These are phyloP conservation scores for Drosophila ochracea DNA, from an alignment of 2,888 invertebrate species.

Conservation along the genomic window DNA sequence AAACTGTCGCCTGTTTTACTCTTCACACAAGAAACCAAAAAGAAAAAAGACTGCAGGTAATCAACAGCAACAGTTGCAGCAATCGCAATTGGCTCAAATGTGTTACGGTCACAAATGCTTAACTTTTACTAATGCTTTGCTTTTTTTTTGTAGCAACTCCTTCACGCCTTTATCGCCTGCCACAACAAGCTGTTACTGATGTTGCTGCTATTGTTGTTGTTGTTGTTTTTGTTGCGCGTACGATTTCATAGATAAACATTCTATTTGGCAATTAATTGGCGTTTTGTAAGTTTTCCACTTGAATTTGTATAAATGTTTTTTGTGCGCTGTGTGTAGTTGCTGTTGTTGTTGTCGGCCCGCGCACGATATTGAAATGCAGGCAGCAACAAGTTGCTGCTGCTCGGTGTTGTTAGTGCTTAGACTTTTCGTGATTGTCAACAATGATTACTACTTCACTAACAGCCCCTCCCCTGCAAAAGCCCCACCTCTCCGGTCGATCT, in stretches of 20 bases:
- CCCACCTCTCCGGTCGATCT: not conserved
- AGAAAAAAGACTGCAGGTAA: slow-evolving; percentile 51
- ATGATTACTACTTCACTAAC: slow-evolving; percentile 67
- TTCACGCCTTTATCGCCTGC: slow-evolving; percentile 57
- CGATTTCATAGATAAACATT: slow-evolving; percentile 83
- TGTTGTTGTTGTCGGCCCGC: slow-evolving; percentile 49
- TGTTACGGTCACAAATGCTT: slow-evolving; percentile 82
- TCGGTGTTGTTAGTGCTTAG: slow-evolving; percentile 34
- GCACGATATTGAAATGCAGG: slow-evolving; percentile 83
- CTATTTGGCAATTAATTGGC: slow-evolving; percentile 84
- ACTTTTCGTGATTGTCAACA: slow-evolving; percentile 80
- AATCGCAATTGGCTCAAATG: slow-evolving; percentile 68
- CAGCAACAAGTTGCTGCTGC: slow-evolving; percentile 61
- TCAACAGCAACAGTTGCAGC: slow-evolving; percentile 51
- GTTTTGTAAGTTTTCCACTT: slow-evolving; percentile 79
- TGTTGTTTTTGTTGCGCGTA: slow-evolving; percentile 46
- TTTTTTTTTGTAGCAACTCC: slow-evolving; percentile 36
- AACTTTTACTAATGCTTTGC: slow-evolving; percentile 82
- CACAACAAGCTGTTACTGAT: slow-evolving; percentile 45
- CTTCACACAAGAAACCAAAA: slow-evolving; percentile 32
- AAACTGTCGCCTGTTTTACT: slow-evolving; percentile 52
- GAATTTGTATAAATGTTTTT: slow-evolving; percentile 78
- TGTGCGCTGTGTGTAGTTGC: slow-evolving; percentile 33
- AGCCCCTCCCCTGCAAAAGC: not conserved
- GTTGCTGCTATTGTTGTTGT: slow-evolving; percentile 16